phyloP scores from a whole-genome alignment of 2,797 vertebrate genomes.

The Scyliorhinus canicula region DNA sequence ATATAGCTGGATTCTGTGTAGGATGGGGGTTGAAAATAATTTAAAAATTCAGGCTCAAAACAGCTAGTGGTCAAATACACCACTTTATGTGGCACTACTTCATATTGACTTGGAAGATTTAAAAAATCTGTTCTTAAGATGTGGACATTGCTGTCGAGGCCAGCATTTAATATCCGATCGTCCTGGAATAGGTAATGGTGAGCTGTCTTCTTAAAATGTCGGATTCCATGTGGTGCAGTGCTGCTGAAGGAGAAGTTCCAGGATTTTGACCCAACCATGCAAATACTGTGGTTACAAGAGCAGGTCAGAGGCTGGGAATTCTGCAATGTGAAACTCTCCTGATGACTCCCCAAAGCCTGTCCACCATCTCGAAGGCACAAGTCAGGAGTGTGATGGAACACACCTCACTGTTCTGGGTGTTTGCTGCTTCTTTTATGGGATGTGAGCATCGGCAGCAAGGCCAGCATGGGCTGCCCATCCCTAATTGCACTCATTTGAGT shows the following conservation, averaged over 20 bases:
- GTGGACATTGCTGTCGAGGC: background rate
- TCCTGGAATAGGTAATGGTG: background rate
- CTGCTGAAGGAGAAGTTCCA: background rate
- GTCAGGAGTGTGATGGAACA: too few species aligned
- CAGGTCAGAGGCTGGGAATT: too few species aligned
- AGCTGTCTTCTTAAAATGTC: background rate
- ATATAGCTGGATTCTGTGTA: background rate
- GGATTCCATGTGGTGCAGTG: background rate
- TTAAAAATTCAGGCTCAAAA: background rate
- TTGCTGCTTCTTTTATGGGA: too few species aligned
- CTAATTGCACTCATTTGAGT: too few species aligned
- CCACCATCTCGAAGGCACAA: too few species aligned
- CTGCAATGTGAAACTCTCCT: too few species aligned
- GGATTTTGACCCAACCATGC: background rate
- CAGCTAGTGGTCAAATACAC: background rate
- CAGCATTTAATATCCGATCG: background rate
- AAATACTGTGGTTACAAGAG: too few species aligned
- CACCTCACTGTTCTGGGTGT: too few species aligned
- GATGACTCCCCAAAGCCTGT: too few species aligned
- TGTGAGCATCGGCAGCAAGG: too few species aligned
- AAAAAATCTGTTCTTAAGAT: background rate
- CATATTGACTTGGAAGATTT: background rate
- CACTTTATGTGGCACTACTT: background rate
- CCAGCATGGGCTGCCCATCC: too few species aligned
- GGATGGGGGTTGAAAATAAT: background rate